phyloP scores from a whole-genome alignment of 2,888 invertebrate species.

The Gnatocerus cornutus region DNA sequence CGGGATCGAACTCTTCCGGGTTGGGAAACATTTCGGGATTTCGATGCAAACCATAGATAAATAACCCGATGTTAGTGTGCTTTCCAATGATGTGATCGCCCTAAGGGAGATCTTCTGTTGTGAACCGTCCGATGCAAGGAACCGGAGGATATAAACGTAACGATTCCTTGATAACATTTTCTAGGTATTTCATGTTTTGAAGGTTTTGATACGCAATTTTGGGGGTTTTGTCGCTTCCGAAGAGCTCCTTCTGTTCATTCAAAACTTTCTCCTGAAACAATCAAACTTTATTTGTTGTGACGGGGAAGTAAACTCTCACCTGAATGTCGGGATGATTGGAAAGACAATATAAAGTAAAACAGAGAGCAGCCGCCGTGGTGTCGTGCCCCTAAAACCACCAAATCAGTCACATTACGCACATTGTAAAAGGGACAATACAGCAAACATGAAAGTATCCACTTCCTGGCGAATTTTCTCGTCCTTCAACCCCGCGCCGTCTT shows the following conservation, averaged over 20 bases:
- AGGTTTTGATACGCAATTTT: constrained; percentile 61
- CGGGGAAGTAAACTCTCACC: constrained; percentile 50
- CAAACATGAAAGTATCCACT: constrained; percentile 85
- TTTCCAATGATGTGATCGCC: constrained; percentile 59
- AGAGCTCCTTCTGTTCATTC: constrained; percentile 66
- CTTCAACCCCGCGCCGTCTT: constrained; percentile 73
- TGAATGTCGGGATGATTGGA: constrained; percentile 70
- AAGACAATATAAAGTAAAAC: constrained; percentile 70
- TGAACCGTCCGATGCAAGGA: constrained; percentile 58
- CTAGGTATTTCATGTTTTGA: constrained; percentile 64
- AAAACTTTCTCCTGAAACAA: constrained; percentile 53
- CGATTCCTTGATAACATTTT: constrained; percentile 64
- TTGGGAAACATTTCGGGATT: constrained; percentile 72
- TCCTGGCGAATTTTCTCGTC: constrained; percentile 79
- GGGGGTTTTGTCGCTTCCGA: constrained; percentile 57
- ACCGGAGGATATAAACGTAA: constrained; percentile 63
- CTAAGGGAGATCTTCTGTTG: constrained; percentile 50
- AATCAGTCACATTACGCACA: too few species aligned
- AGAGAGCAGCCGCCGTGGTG: constrained; percentile 71
- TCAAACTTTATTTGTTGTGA: too few species aligned
- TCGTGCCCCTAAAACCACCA: constrained; percentile 69
- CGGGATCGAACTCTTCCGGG: constrained; percentile 73
- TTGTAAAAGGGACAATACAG: constrained; percentile 67
- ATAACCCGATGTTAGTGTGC: constrained; percentile 68
- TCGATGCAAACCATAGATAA: constrained; percentile 72